Evolutionary conservation across 2,113 vertebrate genomes (phyloP).

Genomic region (Alaudala cheleensis): DNA sequence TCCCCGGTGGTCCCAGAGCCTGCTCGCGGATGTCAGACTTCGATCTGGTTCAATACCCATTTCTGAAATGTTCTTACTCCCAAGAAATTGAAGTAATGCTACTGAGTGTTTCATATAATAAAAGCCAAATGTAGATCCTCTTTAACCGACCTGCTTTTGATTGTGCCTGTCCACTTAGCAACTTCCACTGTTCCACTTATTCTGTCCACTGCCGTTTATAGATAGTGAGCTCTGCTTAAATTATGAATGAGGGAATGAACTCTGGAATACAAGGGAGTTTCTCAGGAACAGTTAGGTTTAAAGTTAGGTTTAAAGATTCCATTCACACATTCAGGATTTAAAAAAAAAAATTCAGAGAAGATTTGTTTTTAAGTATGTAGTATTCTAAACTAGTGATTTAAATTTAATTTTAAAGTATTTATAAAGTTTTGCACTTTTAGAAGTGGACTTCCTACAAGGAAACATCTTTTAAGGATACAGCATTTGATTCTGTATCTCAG

Average conservation of each 20-base stretch:
- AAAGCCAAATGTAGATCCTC: neutral
- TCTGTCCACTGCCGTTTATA: rapidly evolving
- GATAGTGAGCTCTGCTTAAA: neutral
- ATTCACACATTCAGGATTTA: rapidly evolving
- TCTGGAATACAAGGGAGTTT: neutral
- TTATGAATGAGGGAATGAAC: neutral
- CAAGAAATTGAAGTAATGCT: neutral
- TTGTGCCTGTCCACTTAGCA: neutral
- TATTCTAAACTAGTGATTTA: neutral
- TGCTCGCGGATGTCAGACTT: rapidly evolving
- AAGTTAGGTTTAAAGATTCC: neutral
- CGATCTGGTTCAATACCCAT: rapidly evolving
- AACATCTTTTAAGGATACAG: neutral
- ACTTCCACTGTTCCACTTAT: neutral
- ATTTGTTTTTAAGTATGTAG: rapidly evolving
- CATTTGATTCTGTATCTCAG: neutral
- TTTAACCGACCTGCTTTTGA: neutral
- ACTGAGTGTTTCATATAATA: neutral
- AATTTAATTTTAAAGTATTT: neutral
- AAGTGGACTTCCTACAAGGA: neutral
- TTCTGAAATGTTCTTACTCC: neutral
- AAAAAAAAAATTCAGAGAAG: neutral
- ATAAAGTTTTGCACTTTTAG: neutral
- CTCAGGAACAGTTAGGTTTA: neutral
- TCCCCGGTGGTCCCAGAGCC: rapidly evolving